phyloP scores from a whole-genome alignment of 2,888 invertebrate genomes.

The Strigamia maritima region DNA sequence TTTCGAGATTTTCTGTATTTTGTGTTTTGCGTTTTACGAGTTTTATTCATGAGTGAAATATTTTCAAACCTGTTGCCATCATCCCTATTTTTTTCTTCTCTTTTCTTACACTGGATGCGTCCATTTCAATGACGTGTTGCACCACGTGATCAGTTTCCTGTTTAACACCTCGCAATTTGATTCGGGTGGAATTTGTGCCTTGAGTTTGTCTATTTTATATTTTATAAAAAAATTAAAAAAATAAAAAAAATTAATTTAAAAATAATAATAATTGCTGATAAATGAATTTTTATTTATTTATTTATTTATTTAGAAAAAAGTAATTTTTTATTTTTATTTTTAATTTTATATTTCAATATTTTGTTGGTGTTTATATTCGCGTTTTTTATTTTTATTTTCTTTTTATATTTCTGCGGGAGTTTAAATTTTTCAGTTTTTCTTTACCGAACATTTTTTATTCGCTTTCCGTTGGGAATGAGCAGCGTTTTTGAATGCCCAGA shows the following conservation, averaged over 20 bases:
- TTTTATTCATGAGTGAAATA: neutral
- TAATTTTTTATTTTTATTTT: too few species aligned
- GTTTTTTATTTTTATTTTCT: too few species aligned
- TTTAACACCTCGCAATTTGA: conserved; percentile 27
- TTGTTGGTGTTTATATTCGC: neutral
- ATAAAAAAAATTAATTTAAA: neutral
- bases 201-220: neutral
- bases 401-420: neutral
- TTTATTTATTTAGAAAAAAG: too few species aligned
- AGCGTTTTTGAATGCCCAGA: neutral
- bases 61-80: neutral
- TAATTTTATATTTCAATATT: neutral
- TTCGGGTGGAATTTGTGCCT: neutral
- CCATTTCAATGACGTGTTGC: conserved; percentile 8
- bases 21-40: too few species aligned
- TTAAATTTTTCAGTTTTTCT: neutral
- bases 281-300: too few species aligned
- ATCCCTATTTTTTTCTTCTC: neutral
- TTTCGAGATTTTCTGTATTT: neutral
- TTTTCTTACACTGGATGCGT: neutral
- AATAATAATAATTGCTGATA: neutral
- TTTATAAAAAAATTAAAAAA: neutral
- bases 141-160: conserved; percentile 2
- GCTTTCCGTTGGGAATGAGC: neutral
- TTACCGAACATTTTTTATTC: neutral